phyloP scores from a whole-genome alignment of 2,888 invertebrate genomes.

The Leucophenga maculata region DNA sequence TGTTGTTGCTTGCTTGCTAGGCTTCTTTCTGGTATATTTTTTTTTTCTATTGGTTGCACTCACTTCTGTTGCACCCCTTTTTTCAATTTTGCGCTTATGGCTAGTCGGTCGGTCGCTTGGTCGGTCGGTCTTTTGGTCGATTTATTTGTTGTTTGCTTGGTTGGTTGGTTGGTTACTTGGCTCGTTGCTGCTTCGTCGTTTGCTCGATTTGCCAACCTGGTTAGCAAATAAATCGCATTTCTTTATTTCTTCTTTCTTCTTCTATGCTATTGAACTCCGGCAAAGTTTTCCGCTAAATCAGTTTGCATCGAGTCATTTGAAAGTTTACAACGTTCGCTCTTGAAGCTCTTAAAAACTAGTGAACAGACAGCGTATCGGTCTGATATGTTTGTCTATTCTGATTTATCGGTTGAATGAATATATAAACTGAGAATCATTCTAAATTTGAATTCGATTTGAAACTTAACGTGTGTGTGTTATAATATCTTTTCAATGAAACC shows the following conservation, averaged over 20 bases:
- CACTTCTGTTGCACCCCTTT: not conserved
- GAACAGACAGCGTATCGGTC: too few relatives aligned
- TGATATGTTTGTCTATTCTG: too few relatives aligned
- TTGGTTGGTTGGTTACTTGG: not conserved
- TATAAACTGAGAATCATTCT: too few relatives aligned
- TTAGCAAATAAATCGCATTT: constrained; percentile 68
- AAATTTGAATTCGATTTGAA: too few relatives aligned
- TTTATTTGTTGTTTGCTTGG: not conserved
- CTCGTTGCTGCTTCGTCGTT: not conserved
- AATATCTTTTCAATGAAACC: too few relatives aligned
- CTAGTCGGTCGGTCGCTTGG: not conserved
- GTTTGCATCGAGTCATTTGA: constrained; percentile 60
- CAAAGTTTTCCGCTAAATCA: constrained; percentile 65
- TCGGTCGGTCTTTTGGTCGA: not conserved
- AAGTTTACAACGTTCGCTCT: constrained; percentile 41
- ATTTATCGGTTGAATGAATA: too few relatives aligned
- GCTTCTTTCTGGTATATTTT: constrained; percentile 48
- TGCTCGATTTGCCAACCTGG: constrained; percentile 66
- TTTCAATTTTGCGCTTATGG: not conserved
- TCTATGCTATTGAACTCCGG: constrained; percentile 71
- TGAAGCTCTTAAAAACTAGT: too few relatives aligned
- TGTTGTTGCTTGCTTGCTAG: constrained; percentile 66
- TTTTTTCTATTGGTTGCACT: not conserved
- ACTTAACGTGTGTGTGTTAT: too few relatives aligned
- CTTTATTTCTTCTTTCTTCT: constrained; percentile 51